A percentile compares a stretch with the other conserved stretches of the same genome.
These are phyloP conservation scores for Typhlichthys eigenmanni DNA, from an alignment of 2,797 vertebrate species.

Conservation along the genomic window DNA sequence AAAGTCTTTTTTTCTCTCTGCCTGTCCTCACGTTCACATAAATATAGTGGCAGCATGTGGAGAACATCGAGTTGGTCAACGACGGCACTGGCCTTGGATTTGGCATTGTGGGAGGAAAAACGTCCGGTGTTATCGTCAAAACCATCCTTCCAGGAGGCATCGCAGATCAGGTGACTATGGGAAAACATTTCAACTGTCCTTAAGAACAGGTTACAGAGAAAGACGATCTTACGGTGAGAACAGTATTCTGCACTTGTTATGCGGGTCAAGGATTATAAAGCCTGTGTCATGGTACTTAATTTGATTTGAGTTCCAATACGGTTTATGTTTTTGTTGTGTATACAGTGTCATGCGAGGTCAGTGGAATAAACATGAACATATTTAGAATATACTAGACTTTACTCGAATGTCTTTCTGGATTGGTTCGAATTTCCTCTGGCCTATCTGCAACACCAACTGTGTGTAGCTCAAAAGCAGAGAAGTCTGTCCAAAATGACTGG, in stretches of 20 bases:
- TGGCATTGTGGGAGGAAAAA: constrained; percentile 95
- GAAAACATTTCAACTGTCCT: constrained; percentile 3
- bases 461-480: no score
- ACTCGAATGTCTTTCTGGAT: no score
- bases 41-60: constrained; percentile 89
- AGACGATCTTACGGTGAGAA: background rate
- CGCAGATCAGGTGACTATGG: constrained; percentile 87
- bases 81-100: constrained; percentile 96
- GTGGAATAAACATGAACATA: no score
- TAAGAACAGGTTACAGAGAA: background rate
- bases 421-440: no score
- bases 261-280: no score
- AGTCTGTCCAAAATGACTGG: no score
- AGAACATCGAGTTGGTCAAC: constrained; percentile 93
- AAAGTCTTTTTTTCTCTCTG: background rate
- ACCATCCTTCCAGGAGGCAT: constrained; percentile 96
- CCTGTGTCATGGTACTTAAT: no score
- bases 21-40: constrained; percentile 44
- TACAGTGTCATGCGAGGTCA: no score
- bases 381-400: no score
- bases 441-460: no score
- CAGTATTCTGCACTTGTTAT: background rate
- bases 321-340: no score
- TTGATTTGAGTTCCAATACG: no score
- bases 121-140: constrained; percentile 95